These are phyloP conservation scores for Notodonta dromedarius DNA, from an alignment of 2,888 invertebrate species.

Conservation along the genomic window DNA sequence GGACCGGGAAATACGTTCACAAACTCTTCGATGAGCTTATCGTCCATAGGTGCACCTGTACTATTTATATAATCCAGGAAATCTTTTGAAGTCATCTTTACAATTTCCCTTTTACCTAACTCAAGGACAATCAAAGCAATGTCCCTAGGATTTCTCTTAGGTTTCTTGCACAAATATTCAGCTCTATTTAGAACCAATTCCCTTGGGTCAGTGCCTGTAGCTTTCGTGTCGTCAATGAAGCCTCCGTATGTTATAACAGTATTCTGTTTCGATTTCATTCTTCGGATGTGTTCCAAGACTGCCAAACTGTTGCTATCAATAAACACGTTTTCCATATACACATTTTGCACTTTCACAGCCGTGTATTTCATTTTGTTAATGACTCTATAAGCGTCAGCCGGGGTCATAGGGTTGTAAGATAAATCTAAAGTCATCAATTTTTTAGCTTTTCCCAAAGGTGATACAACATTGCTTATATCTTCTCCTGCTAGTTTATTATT, in stretches of 20 bases:
- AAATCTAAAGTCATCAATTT: constrained; percentile 56
- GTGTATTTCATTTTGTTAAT: constrained; percentile 45
- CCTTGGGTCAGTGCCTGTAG: constrained; percentile 48
- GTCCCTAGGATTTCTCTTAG: constrained; percentile 50
- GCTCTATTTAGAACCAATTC: constrained; percentile 59
- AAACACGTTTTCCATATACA: constrained; percentile 58
- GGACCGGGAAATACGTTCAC: constrained; percentile 51
- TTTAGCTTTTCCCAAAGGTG: constrained; percentile 44
- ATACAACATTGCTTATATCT: constrained; percentile 43
- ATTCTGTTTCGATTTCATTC: constrained; percentile 42
- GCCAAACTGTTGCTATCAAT: constrained; percentile 50
- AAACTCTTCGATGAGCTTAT: constrained; percentile 54
- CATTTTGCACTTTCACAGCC: constrained; percentile 47
- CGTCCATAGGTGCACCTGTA: constrained; percentile 46
- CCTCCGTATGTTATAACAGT: constrained; percentile 54
- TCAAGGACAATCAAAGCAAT: constrained; percentile 53
- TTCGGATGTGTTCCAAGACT: constrained; percentile 38
- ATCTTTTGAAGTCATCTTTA: constrained; percentile 43
- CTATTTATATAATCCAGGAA: constrained; percentile 36
- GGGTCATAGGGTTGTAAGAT: constrained; percentile 61
- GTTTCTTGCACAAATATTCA: constrained; percentile 51
- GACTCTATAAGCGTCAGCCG: constrained; percentile 50
- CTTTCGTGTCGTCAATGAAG: constrained; percentile 32
- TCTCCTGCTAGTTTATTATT: constrained; percentile 58
- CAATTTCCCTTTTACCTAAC: constrained; percentile 48